Percentiles rank a stretch among this genome's conserved stretches.
phyloP scores from a whole-genome alignment of 2,797 vertebrate genomes.

The Manis crassicaudata region DNA sequence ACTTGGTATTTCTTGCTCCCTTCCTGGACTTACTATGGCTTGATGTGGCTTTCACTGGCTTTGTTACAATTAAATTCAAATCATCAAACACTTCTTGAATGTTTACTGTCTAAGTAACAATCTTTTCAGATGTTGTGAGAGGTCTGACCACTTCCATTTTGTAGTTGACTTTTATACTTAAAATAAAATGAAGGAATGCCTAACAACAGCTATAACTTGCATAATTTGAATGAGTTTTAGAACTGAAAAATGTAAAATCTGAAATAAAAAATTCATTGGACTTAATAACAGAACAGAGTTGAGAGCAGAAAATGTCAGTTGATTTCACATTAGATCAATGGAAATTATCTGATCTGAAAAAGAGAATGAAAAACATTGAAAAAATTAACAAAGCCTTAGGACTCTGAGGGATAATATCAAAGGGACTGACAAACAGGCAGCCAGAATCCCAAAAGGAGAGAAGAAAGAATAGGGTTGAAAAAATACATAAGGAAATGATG shows the following conservation, averaged over 20 bases:
- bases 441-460: background rate
- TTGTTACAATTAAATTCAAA: background rate
- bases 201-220: background rate
- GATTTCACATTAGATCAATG: background rate
- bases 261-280: background rate
- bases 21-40: background rate
- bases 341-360: slow-evolving; percentile 6
- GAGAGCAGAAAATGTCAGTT: background rate
- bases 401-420: background rate
- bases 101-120: background rate
- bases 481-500: background rate
- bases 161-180: background rate
- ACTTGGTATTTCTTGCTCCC: background rate
- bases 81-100: background rate
- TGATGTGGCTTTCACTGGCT: background rate
- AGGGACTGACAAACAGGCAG: background rate
- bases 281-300: background rate
- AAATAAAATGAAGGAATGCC: background rate
- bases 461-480: background rate
- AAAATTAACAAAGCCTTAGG: background rate
- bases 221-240: background rate
- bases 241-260: background rate
- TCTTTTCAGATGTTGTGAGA: background rate
- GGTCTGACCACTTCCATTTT: background rate
- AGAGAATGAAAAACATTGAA: background rate